Conservation (phyloP, 2,797 vertebrate genomes). For the Sylvia borin region DNA sequence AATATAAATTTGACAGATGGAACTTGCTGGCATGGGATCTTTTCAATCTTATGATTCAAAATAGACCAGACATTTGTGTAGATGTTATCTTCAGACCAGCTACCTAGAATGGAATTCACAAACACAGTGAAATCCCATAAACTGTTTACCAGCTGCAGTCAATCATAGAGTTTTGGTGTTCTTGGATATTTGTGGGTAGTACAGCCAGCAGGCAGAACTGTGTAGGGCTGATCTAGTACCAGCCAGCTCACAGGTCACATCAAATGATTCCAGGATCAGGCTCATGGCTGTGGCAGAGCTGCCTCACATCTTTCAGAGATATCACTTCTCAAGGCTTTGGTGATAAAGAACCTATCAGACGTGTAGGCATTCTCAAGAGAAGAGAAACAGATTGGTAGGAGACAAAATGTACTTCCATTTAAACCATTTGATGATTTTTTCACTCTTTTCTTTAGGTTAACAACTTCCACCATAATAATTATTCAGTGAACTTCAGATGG, state of each 20-base stretch:
- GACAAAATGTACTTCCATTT: background rate
- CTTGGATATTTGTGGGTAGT: background rate
- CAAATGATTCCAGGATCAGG: background rate
- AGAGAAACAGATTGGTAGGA: background rate
- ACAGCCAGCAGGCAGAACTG: background rate
- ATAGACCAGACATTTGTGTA: background rate
- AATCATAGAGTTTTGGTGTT: background rate
- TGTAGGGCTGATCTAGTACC: background rate
- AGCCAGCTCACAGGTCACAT: background rate
- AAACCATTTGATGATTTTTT: background rate
- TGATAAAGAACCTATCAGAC: background rate
- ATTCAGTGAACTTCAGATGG: background rate
- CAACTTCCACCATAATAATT: background rate
- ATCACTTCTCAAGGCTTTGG: background rate
- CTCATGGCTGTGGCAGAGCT: background rate
- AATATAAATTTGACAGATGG: slow-evolving; percentile 26
- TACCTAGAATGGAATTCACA: background rate
- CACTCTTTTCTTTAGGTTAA: background rate
- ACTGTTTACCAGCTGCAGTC: background rate
- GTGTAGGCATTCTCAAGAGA: background rate
- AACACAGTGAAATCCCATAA: background rate
- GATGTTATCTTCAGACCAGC: background rate
- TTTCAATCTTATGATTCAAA: background rate
- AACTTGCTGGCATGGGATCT: background rate
- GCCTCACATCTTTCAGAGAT: background rate